phyloP scores from a whole-genome alignment of 2,113 vertebrate species.

The Turnix velox region DNA sequence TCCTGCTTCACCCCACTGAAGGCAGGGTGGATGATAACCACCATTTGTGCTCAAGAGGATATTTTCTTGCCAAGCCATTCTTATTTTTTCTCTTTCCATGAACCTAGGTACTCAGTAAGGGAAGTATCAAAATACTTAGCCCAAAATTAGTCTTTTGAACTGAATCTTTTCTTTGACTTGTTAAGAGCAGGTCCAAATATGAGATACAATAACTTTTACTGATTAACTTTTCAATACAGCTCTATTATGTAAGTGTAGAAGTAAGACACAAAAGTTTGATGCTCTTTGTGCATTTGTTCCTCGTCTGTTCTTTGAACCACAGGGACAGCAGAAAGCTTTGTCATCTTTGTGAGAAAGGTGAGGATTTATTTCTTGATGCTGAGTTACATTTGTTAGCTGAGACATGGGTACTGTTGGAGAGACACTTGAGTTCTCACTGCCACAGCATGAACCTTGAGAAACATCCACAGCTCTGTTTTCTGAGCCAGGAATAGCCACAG shows the following conservation, averaged over 20 bases:
- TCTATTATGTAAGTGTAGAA: neutral
- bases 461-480: neutral
- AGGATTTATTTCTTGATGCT: neutral
- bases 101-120: neutral
- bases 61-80: neutral
- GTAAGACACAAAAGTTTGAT: neutral
- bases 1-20: neutral
- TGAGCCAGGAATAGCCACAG: neutral
- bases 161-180: neutral
- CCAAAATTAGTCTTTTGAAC: neutral
- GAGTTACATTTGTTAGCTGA: neutral
- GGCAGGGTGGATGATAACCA: neutral
- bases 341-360: neutral
- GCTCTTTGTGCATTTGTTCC: neutral
- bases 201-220: neutral
- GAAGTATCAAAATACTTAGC: neutral
- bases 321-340: neutral
- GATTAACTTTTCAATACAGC: neutral
- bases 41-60: neutral
- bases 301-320: neutral
- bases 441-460: neutral
- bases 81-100: neutral
- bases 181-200: neutral
- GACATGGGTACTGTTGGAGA: neutral
- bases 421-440: accelerated